Evolutionary conservation across 2,113 vertebrate genomes (phyloP), one percentile per base, ranked within the genome.

Genomic region (Alligator sinensis): DNA sequence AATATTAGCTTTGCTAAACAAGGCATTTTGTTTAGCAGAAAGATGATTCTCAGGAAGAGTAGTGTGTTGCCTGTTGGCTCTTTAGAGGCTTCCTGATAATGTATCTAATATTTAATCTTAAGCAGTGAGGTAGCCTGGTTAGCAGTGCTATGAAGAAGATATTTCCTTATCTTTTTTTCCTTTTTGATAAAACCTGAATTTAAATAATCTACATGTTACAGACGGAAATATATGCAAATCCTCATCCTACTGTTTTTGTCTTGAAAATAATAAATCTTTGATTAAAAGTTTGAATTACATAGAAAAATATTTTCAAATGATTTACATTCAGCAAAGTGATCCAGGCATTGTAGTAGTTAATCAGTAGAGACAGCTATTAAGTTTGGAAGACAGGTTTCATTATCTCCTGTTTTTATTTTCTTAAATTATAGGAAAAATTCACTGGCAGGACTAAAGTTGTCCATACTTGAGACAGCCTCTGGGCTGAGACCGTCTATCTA

Each of bases 231-330:
- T 80, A 68, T 82, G 55, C 25, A 91, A 93, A 82, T 86, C 18
- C 5, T 79, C 81, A 79, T 92, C 25, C 1, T 62, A 76, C 6
- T 47, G 22, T 1, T 11, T 81, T 63, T 83, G 19, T 80, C 88
- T 91, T 80, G 57, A 90, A 93, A 94, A 82, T 70, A 90, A 12
- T 87, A 88, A 88, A 91, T 4, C 17, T 84, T 80, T 86, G 4
- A 84, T 54, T 83, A 24, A 63, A 90, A 60, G 18, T 72, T 68
- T 30, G 95, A 89, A 81, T 14, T 0, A 54, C 8, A 81, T 74
- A 19, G 88, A 55, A 85, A 89, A 85, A 76, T 7, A 1, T 76
- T 95, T 88, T 94, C 17, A 16, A 11, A 76, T 62, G 25, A 4
- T 80, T 90, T 95, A 64, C 5, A 61, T 18, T 77, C 18, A 61